These are phyloP conservation scores for Stenopsyche tienmushanensis DNA, from an alignment of 1,140 invertebrate species.

Conservation along the genomic window DNA sequence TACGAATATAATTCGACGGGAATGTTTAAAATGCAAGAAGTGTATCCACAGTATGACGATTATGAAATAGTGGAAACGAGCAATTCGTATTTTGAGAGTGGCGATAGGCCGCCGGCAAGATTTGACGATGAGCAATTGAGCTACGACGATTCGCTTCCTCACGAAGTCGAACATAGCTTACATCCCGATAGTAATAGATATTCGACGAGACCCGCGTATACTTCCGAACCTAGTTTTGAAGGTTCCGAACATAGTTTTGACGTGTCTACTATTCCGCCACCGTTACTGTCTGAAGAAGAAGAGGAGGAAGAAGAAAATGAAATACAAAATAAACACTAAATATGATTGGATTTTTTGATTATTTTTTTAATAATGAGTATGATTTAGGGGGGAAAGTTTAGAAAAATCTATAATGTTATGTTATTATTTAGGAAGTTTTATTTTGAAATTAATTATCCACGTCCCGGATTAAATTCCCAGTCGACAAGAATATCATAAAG, in stretches of 20 bases:
- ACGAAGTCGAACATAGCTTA: constrained; percentile 1
- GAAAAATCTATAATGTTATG: neutral
- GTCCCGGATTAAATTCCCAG: too few species aligned
- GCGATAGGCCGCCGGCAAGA: neutral
- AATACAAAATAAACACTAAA: constrained; percentile 11
- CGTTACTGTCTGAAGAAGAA: constrained; percentile 64
- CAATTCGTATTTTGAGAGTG: constrained; percentile 19
- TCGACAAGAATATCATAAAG: too few species aligned
- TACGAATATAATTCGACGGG: constrained; percentile 48
- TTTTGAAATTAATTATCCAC: neutral
- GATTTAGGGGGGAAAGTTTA: neutral
- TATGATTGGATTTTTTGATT: too few species aligned
- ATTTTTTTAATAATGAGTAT: too few species aligned
- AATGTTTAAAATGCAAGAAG: constrained; percentile 55
- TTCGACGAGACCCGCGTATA: constrained; percentile 26
- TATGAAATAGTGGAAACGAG: constrained; percentile 38
- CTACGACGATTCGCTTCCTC: neutral
- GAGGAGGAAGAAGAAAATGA: constrained; percentile 54
- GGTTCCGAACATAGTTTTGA: constrained; percentile 68
- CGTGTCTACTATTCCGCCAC: constrained; percentile 65
- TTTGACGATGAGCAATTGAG: neutral
- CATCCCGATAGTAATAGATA: constrained; percentile 6
- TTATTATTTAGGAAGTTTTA: neutral
- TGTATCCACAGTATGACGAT: constrained; percentile 55
- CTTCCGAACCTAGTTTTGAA: constrained; percentile 43